Evolutionary conservation across 2,888 invertebrate species (phyloP).

Genomic region (Hypercompe scribonia): DNA sequence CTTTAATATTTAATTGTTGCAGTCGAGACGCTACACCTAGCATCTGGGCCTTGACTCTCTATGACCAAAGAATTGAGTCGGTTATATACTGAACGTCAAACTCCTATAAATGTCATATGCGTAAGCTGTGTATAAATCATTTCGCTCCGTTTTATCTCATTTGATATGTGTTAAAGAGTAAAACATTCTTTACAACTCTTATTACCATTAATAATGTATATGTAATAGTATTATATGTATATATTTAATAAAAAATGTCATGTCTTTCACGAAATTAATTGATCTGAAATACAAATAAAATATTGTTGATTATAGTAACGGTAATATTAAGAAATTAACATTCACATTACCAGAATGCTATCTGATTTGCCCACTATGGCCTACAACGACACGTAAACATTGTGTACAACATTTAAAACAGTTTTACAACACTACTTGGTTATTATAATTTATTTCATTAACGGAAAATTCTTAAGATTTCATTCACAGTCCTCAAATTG

Average conservation of each 20-base stretch:
- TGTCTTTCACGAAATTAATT: neutral
- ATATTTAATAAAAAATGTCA: neutral
- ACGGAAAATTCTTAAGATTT: no score
- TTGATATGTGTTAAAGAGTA: neutral
- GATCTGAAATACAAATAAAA: neutral
- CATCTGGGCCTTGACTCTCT: neutral
- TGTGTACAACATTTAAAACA: neutral
- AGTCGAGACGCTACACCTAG: constrained; percentile 31
- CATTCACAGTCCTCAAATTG: no score
- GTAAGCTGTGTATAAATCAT: neutral
- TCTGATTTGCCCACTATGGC: neutral
- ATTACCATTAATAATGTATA: neutral
- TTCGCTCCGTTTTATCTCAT: neutral
- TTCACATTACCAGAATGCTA: neutral
- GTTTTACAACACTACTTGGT: neutral
- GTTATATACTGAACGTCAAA: neutral
- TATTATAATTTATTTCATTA: neutral
- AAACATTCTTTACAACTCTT: neutral
- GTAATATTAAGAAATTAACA: neutral
- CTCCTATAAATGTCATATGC: neutral
- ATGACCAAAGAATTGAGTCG: neutral
- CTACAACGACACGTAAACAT: neutral
- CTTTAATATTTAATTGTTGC: constrained; percentile 34
- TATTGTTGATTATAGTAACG: neutral
- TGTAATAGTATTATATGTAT: neutral